Percentiles rank a stretch among this genome's conserved stretches.
Evolutionary conservation across 2,888 invertebrate genomes (phyloP).

Genomic region (Euplagia quadripunctaria): DNA sequence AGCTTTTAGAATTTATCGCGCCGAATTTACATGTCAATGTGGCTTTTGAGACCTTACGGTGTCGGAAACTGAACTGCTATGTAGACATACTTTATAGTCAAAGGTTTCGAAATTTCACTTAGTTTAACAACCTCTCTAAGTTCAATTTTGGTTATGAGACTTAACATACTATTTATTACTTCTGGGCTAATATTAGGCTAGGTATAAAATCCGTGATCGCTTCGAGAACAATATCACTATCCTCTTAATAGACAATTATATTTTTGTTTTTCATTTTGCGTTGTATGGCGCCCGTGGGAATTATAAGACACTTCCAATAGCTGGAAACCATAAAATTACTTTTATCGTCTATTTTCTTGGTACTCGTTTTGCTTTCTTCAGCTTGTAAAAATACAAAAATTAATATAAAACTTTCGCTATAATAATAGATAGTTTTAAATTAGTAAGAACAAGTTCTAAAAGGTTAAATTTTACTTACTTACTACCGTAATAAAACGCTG

Average conservation of each 20-base stretch:
- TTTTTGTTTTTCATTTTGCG: not conserved
- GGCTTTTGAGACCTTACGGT: slow-evolving; percentile 42
- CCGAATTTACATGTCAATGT: slow-evolving; percentile 57
- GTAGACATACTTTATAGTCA: slow-evolving; percentile 17
- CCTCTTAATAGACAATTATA: not conserved
- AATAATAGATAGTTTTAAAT: not conserved
- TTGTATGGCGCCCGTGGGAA: not conserved
- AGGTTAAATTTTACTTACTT: not conserved
- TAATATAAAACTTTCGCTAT: not conserved
- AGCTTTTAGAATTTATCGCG: slow-evolving; percentile 56
- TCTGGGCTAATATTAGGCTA: not conserved
- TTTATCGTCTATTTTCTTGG: not conserved
- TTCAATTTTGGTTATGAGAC: not conserved
- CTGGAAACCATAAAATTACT: not conserved
- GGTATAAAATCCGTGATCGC: not conserved
- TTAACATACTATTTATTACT: not conserved
- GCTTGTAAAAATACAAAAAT: not conserved
- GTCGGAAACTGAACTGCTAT: slow-evolving; percentile 30
- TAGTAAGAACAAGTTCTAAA: not conserved
- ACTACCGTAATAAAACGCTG: not conserved
- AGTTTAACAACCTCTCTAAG: not conserved
- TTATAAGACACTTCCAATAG: not conserved
- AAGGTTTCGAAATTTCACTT: slow-evolving; percentile 1
- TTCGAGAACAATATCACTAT: not conserved
- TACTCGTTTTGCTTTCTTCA: not conserved